Evolutionary conservation across 2,888 invertebrate species (phyloP).

Genomic region (Drosophila kambysellisi): DNA sequence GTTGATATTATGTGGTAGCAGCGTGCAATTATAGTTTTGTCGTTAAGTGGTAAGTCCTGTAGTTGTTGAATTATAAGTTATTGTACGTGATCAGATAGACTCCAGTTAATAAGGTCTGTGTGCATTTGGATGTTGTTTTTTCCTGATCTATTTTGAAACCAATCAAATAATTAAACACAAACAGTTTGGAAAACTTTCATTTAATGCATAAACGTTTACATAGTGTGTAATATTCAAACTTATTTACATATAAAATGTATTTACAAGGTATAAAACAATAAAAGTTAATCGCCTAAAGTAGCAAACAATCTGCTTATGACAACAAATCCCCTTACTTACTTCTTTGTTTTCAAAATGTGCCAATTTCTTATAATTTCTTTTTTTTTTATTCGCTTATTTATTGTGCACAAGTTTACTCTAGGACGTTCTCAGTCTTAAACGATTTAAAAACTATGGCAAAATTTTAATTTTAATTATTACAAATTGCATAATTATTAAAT

Average conservation of each 20-base stretch:
- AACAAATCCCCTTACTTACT: slow-evolving; percentile 51
- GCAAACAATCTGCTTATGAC: slow-evolving; percentile 73
- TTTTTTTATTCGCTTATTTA: slow-evolving; percentile 47
- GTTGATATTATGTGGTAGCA: not conserved
- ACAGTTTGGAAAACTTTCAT: slow-evolving; percentile 32
- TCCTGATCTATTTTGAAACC: not conserved
- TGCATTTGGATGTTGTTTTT: not conserved
- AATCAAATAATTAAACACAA: slow-evolving; percentile 9
- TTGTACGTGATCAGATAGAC: not conserved
- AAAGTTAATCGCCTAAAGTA: slow-evolving; percentile 68
- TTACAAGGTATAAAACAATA: slow-evolving; percentile 69
- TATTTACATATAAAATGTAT: slow-evolving; percentile 77
- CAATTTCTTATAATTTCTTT: slow-evolving; percentile 21
- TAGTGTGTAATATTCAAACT: slow-evolving; percentile 60
- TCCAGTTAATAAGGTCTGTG: not conserved
- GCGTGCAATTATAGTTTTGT: not conserved
- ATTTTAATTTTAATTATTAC: slow-evolving; percentile 78
- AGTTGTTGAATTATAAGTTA: not conserved
- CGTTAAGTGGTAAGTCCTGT: not conserved
- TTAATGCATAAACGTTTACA: slow-evolving; percentile 60
- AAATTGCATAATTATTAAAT: slow-evolving; percentile 77
- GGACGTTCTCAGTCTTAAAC: slow-evolving; percentile 85
- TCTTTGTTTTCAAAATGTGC: slow-evolving; percentile 44
- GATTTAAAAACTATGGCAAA: slow-evolving; percentile 84
- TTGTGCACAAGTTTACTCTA: slow-evolving; percentile 75